phyloP scores from a whole-genome alignment of 2,888 invertebrate species.

The Conistra vaccinii region DNA sequence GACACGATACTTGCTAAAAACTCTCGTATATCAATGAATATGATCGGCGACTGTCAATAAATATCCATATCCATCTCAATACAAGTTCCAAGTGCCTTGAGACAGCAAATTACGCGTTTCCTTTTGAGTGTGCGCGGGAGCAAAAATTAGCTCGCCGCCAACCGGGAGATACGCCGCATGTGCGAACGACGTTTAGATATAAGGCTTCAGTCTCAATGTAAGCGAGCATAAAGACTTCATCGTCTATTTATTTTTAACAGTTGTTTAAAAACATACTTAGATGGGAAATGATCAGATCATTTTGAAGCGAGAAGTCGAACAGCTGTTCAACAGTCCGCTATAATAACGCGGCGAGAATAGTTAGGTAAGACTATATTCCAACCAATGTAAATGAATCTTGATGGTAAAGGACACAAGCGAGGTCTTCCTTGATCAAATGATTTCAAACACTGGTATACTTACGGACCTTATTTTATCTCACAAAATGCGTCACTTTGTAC shows the following conservation, averaged over 20 bases:
- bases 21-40: constrained; percentile 26
- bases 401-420: not conserved
- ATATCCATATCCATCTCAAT: constrained; percentile 43
- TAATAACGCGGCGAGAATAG: not conserved
- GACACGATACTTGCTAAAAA: constrained; percentile 5
- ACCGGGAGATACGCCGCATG: constrained; percentile 44
- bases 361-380: not conserved
- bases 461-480: too few relatives aligned
- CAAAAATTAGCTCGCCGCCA: constrained; percentile 46
- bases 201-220: constrained; percentile 1
- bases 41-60: constrained; percentile 20
- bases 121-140: constrained; percentile 47
- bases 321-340: too few relatives aligned
- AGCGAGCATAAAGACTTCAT: not conserved
- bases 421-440: not conserved
- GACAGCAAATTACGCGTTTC: constrained; percentile 57
- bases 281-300: not conserved
- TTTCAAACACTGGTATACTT: not conserved
- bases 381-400: not conserved
- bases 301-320: not conserved
- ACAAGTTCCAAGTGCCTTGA: constrained; percentile 39
- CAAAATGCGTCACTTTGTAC: too few relatives aligned
- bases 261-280: too few relatives aligned
- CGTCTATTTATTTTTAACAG: too few relatives aligned
- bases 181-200: constrained; percentile 22